Conservation (phyloP, 2,888 invertebrate species). For the Lamellibrachia satsuma region DNA sequence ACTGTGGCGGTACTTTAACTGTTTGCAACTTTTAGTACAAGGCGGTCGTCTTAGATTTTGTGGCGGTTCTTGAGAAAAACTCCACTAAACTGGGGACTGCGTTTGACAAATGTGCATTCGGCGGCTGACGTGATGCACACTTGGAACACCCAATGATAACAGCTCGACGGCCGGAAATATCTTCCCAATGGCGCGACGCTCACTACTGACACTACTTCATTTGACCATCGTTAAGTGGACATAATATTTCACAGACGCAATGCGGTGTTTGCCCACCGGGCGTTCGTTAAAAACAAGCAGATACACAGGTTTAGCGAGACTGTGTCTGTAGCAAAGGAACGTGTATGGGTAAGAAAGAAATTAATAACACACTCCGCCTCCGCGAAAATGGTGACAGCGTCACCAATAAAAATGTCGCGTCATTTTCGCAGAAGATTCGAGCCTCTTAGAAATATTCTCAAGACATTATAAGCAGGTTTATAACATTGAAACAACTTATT, state of each 20-base stretch:
- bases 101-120: constrained; percentile 12
- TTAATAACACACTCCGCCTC: not conserved
- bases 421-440: not conserved
- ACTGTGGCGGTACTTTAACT: not conserved
- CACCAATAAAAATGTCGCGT: not conserved
- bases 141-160: not conserved
- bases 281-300: not conserved
- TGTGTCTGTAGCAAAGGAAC: not conserved
- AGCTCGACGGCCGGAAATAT: not conserved
- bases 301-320: not conserved
- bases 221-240: not conserved
- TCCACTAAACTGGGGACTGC: not conserved
- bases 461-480: not conserved
- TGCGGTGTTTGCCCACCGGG: not conserved
- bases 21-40: not conserved
- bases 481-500: not conserved
- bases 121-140: not conserved
- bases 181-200: not conserved
- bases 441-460: not conserved
- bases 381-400: not conserved
- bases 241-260: not conserved
- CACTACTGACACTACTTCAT: not conserved
- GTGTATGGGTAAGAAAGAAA: not conserved
- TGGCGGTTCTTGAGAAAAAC: not conserved
- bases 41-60: not conserved